Base-by-base conservation (phyloP, 2,797 vertebrate species). In the Eulemur mongoz region DNA sequence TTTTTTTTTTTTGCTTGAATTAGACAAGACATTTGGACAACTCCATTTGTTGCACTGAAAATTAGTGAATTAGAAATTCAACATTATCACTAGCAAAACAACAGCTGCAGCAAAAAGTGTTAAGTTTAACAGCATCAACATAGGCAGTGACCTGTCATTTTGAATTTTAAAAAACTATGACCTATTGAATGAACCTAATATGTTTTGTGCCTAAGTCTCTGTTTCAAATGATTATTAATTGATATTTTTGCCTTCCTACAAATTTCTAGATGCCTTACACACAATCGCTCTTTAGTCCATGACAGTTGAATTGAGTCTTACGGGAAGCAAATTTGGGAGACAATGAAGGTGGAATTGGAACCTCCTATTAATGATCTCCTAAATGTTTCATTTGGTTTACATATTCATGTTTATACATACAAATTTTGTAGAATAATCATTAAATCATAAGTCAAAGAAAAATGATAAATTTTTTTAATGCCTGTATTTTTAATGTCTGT, bases 371-470 rank as follows among this genome's bases (percentile, higher is more conserved):
- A 22, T 38, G 20, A 48, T 45, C 72, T 88, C 32, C 43, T 57
- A 69, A 92, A 61, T 90, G 79, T 54, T 59, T 54, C n/a, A 72
- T 32, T 93, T 59, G 38, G 18, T 57, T 92, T 82, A 67, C 8
- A 91, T 35, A 72, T 83, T 95, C 32, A 83, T 30, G 17, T 48
- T 69, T 89, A 73, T 32, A 63, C 32, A 43, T 35, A 79, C 4
- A 83, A 76, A 78, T 89, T 82, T 92, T 40, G 45, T 50, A 57
- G 32, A 7, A 12, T 84, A 94, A 91, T 22, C 89, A 89, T 81
- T 89, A 86, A 79, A 40, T 11, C 65, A 14, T 32, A 89, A 90
- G 48, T 67, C 54, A 87, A 83, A 94, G 54, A 67, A 82, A 91
- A 9, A 2, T 10, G 23, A 40, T 69, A 11, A 25, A 86, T 40